Percentiles rank a stretch among this genome's conserved stretches.
These are phyloP conservation scores for Poeciliopsis turneri DNA, from an alignment of 2,797 vertebrate genomes.

Conservation along the genomic window DNA sequence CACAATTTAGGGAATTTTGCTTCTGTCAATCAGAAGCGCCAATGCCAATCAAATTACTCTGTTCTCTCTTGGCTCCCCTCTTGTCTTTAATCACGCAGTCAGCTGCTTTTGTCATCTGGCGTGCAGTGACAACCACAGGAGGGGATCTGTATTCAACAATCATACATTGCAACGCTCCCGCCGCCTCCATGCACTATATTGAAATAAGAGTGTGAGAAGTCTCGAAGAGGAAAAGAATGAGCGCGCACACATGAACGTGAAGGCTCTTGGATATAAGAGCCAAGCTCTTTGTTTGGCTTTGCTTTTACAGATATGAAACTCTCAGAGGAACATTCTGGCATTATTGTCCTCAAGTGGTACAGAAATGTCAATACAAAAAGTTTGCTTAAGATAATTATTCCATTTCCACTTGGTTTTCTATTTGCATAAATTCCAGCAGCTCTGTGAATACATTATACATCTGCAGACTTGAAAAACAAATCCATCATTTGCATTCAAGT, in stretches of 20 bases:
- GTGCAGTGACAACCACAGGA: conserved; percentile 32
- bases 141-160: conserved; percentile 37
- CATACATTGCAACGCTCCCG: conserved; percentile 14
- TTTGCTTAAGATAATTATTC: conserved; percentile 29
- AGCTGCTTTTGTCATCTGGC: conserved; percentile 45
- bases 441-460: conserved; percentile 5
- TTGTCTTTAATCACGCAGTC: conserved; percentile 36
- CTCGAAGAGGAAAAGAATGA: conserved; percentile 10
- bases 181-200: conserved; percentile 9
- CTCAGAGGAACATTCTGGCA: conserved; percentile 25
- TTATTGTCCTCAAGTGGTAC: conserved; percentile 30
- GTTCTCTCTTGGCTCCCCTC: conserved; percentile 29
- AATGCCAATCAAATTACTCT: conserved; percentile 49
- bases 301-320: conserved; percentile 25
- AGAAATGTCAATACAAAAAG: conserved; percentile 27
- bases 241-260: conserved; percentile 24
- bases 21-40: conserved; percentile 52
- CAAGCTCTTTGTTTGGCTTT: conserved; percentile 40
- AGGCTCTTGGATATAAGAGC: conserved; percentile 35
- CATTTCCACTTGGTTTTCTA: conserved; percentile 9
- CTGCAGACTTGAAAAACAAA: conserved; percentile 1
- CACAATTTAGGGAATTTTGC: conserved; percentile 53
- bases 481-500: neutral
- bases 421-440: conserved; percentile 9
- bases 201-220: conserved; percentile 35